These are phyloP conservation scores for Phoxinus phoxinus DNA, from an alignment of 2,113 vertebrate genomes.

Conservation along the genomic window DNA sequence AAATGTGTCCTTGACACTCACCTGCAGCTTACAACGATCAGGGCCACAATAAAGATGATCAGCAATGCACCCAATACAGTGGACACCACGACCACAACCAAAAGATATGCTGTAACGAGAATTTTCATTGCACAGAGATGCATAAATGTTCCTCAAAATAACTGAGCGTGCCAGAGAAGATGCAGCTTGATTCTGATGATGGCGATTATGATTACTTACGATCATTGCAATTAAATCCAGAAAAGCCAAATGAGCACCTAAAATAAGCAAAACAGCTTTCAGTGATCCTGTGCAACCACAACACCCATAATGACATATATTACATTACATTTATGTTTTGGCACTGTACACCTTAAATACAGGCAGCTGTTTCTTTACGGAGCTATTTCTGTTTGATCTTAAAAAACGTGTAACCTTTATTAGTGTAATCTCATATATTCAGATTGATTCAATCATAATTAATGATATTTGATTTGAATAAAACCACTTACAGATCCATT, in stretches of 20 bases:
- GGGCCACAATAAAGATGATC: conserved; percentile 58
- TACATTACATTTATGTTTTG: conserved; percentile 3
- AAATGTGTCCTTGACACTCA: conserved; percentile 51
- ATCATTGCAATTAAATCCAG: conserved; percentile 72
- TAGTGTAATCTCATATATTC: not conserved
- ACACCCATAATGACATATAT: not conserved
- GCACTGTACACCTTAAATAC: not conserved
- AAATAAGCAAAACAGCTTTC: conserved; percentile 50
- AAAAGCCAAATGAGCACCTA: conserved; percentile 71
- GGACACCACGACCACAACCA: conserved; percentile 63
- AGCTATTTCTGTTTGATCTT: not conserved
- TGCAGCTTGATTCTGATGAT: not conserved
- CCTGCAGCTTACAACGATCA: conserved; percentile 55
- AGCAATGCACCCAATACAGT: conserved; percentile 67
- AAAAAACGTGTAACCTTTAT: not conserved
- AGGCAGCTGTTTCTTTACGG: not conserved
- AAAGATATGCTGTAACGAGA: conserved; percentile 63
- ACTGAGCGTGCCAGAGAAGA: not conserved
- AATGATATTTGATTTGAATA: not conserved
- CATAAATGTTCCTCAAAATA: not conserved
- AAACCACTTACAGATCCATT: not conserved
- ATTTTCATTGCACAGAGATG: not conserved
- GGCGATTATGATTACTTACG: conserved; percentile 65
- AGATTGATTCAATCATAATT: not conserved
- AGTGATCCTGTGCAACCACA: not conserved